Evolutionary conservation across 2,113 vertebrate species (phyloP).

Genomic region (Epinephelus fuscoguttatus): DNA sequence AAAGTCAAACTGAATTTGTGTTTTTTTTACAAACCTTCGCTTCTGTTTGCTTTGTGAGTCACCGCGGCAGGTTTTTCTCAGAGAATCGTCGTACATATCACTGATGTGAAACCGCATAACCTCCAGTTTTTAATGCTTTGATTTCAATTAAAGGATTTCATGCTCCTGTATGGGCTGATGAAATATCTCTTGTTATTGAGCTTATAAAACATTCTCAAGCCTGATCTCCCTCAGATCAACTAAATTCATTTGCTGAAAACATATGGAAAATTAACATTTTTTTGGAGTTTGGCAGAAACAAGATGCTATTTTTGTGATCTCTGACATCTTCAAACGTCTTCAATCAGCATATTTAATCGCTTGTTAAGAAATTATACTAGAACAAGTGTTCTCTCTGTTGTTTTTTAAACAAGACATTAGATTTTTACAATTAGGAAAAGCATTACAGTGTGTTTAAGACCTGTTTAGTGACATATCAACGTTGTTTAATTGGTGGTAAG

Average conservation of each 20-base stretch:
- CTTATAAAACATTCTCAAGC: slow-evolving; percentile 31
- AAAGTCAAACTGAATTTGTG: slow-evolving; percentile 35
- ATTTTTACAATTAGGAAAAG: neutral
- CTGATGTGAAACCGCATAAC: slow-evolving; percentile 34
- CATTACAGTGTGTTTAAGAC: neutral
- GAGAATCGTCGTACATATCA: slow-evolving; percentile 17
- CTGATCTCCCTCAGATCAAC: slow-evolving; percentile 27
- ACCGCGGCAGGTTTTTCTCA: neutral
- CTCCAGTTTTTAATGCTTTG: slow-evolving; percentile 44
- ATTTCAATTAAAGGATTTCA: slow-evolving; percentile 57
- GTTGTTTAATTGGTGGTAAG: slow-evolving; percentile 4
- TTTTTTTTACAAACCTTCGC: slow-evolving; percentile 25
- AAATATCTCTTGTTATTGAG: slow-evolving; percentile 18
- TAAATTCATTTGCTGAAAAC: slow-evolving; percentile 41
- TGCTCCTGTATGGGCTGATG: slow-evolving; percentile 4
- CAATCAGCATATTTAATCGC: neutral
- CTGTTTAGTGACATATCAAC: neutral
- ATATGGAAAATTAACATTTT: slow-evolving; percentile 34
- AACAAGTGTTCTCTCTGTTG: neutral
- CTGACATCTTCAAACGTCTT: neutral
- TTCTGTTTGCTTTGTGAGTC: slow-evolving; percentile 43
- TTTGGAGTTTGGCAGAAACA: slow-evolving; percentile 12
- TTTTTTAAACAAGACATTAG: neutral
- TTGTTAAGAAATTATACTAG: neutral
- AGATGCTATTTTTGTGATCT: neutral